Evolutionary conservation across 2,113 vertebrate species (phyloP), one percentile per base, ranked within the genome.

Genomic region (Chloebia gouldiae): DNA sequence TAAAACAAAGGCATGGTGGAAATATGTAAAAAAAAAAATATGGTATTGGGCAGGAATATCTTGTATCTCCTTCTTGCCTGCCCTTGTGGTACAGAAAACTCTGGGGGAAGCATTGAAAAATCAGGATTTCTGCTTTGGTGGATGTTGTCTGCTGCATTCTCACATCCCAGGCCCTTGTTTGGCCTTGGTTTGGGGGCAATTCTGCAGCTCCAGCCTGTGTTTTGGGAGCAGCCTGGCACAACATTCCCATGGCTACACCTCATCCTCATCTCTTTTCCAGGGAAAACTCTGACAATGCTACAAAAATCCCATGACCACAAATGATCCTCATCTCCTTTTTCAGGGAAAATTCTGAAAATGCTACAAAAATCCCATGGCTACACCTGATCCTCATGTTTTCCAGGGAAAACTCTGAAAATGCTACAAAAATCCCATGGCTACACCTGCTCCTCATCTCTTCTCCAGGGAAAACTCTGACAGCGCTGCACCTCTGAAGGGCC

Each of bases 191-290:
- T 16, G 5, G 51, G 28, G 53, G 9, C 20, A 30, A 5, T 28
- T 7, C 49, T 39, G 63, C 37, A 51, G 71, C 61, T 21, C 44
- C 71, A 30, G 42, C 1, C 47, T 27, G 81, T 2, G 2, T 33
- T 73, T 65, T 15, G 69, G 69, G 81, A 39, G 57, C 64, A 85
- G 59, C 7, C 2, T 45, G 37, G 35, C 40, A 45, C 45, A 33
- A 1, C 2, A 2, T 5, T 9, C 25, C 25, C 69, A 13, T 1
- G 27, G 28, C 45, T 47, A 12, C 15, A 4, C 25, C 64, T 25
- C 6, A 21, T 3, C 60, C 35, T 11, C 30, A 0, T 2, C 28
- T 4, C n/a, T n/a, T n/a, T n/a, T n/a, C n/a, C n/a, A n/a, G n/a
- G n/a, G n/a, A n/a, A n/a, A n/a, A n/a, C n/a, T n/a, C n/a, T n/a